Evolutionary conservation across 37 sponge, comb jelly and placozoan genomes (phyloP), one percentile per base, ranked within the genome.

Genomic region (Haliclona indistincta): DNA sequence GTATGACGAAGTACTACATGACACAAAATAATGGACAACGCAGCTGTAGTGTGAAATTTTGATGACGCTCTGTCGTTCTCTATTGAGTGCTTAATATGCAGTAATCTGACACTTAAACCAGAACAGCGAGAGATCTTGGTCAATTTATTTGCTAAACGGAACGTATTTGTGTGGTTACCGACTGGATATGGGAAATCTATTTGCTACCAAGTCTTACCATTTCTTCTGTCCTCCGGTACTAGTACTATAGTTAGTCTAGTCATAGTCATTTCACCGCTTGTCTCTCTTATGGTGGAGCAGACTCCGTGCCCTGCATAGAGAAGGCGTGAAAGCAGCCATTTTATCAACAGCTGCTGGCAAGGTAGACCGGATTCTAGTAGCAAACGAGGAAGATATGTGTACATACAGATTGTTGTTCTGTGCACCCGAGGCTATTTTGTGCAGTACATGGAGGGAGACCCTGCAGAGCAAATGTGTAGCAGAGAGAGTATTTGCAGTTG

Each of bases 241-340:
- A 13, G 49, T 2, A 3, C 38, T n/a, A n/a, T n/a, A 20, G 13
- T 8, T 47, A 52, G 56, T 29, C 20, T 39, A 8, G 64, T 80
- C 43, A 40, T 75, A 2, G 63, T 83, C 4, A 28, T 83, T 10
- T 75, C 75, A 5, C 84, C 84, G 26, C 84, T 83, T 40, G 38
- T 83, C 22, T 75, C 84, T 28, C 70, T 83, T 52, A 83, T 83
- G 84, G 55, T 76, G 2, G 77, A 83, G 39, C 84, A 83, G 33
- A 66, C 62, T 3, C n/a, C 37, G 52, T 5, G 39, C 42, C 17
- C 37, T 81, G 42, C 35, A 40, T 8, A 13, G 22, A 1, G 19
- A 66, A 13, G 83, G 83, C 29, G 60, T 82, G 28, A 38, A 29
- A 19, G 66, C 83, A 35, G 67, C 76, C 28, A 76, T 82, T 15